Evolutionary conservation across 2,888 invertebrate genomes (phyloP).

Genomic region (Thecocarcelia acutangulata): DNA sequence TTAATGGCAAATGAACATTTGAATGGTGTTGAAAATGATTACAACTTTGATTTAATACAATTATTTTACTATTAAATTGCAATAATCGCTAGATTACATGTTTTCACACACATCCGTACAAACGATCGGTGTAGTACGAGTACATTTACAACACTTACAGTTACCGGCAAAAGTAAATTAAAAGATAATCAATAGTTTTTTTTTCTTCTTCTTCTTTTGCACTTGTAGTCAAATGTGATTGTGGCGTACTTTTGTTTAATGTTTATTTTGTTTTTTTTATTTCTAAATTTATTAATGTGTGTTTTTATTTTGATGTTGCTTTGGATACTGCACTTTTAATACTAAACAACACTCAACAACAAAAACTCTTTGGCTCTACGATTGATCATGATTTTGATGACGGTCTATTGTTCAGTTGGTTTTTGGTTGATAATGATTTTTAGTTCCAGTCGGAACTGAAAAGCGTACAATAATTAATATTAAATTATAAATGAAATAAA

Average conservation of each 20-base stretch:
- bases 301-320: constrained; percentile 50
- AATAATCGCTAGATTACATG: constrained; percentile 6
- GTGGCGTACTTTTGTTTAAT: constrained; percentile 7
- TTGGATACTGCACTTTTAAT: constrained; percentile 60
- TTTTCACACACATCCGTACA: not conserved
- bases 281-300: constrained; percentile 5
- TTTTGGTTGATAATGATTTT: constrained; percentile 64
- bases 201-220: constrained; percentile 7
- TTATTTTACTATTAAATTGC: not conserved
- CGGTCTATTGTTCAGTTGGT: constrained; percentile 46
- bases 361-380: constrained; percentile 57
- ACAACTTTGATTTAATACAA: constrained; percentile 3
- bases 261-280: constrained; percentile 7
- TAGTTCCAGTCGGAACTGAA: constrained; percentile 69
- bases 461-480: constrained; percentile 14
- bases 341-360: constrained; percentile 56
- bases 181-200: not conserved
- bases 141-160: constrained; percentile 15
- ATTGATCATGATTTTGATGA: constrained; percentile 55
- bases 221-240: constrained; percentile 8
- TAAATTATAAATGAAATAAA: constrained; percentile 27
- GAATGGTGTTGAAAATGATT: constrained; percentile 34
- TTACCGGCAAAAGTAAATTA: constrained; percentile 41
- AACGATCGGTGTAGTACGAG: too few species aligned
- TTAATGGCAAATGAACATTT: not conserved